A percentile compares a stretch with the other conserved stretches of the same genome.
Evolutionary conservation across 2,113 vertebrate species (phyloP).

Genomic region (Perognathus longimembris): DNA sequence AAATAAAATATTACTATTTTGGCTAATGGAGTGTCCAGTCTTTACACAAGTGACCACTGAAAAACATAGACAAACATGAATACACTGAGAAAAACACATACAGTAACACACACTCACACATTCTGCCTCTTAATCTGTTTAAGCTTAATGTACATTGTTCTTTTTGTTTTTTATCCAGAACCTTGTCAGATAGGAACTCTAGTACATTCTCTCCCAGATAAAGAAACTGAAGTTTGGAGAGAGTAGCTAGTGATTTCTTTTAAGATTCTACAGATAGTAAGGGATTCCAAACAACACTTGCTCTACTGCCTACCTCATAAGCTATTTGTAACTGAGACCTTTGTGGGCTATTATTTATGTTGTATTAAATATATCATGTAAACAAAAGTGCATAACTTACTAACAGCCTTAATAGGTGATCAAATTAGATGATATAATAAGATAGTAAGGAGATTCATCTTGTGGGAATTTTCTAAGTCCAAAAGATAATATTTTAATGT

Average conservation of each 20-base stretch:
- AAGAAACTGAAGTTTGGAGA: neutral
- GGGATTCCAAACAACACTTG: neutral
- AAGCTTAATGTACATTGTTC: too few species aligned
- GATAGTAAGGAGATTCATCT: neutral
- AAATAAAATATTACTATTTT: too few species aligned
- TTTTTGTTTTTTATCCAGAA: too few species aligned
- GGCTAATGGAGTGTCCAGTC: too few species aligned
- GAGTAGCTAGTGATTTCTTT: neutral
- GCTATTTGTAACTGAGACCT: neutral
- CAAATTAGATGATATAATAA: slow-evolving; percentile 14
- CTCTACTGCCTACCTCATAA: neutral
- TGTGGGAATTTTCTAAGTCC: neutral
- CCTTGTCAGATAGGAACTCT: neutral
- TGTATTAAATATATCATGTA: neutral
- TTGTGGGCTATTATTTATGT: neutral
- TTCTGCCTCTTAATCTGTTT: too few species aligned
- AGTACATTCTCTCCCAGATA: neutral
- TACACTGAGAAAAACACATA: too few species aligned
- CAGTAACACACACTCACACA: too few species aligned
- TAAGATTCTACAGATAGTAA: neutral
- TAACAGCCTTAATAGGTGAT: neutral
- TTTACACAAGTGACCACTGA: too few species aligned
- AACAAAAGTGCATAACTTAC: neutral
- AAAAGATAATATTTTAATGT: slow-evolving; percentile 2
- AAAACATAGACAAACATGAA: too few species aligned